A percentile compares a stretch with the other conserved stretches of the same genome.
phyloP scores from a whole-genome alignment of 2,797 vertebrate genomes.

The Sebastes reedi region DNA sequence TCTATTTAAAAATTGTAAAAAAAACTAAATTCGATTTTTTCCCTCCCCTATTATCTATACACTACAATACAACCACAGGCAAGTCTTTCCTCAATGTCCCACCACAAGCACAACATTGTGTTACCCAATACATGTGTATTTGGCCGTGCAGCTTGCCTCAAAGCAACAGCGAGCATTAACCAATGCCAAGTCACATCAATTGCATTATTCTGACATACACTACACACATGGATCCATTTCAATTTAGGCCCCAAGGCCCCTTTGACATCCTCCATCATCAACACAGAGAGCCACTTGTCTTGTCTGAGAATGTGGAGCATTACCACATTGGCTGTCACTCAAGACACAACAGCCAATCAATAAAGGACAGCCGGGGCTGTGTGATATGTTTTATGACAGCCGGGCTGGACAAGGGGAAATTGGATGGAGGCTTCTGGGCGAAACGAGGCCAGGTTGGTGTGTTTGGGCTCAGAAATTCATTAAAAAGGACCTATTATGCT shows the following conservation, averaged over 20 bases:
- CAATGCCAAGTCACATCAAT: conserved; percentile 25
- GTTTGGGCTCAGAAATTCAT: background rate
- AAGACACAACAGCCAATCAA: conserved; percentile 61
- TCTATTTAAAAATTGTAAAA: no score
- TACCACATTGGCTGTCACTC: conserved; percentile 50
- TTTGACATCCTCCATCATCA: conserved; percentile 42
- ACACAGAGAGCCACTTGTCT: conserved; percentile 45
- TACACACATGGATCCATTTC: conserved; percentile 46
- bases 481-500: background rate
- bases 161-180: conserved; percentile 13
- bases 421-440: conserved; percentile 3
- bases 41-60: background rate
- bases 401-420: background rate
- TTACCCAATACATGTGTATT: background rate
- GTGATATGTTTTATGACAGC: conserved; percentile 9
- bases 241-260: conserved; percentile 42
- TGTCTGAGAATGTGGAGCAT: conserved; percentile 27
- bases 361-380: conserved; percentile 21
- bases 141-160: background rate
- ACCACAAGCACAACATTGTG: background rate
- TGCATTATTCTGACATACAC: conserved; percentile 24
- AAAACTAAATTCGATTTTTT: no score
- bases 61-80: background rate
- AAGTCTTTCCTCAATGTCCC: background rate
- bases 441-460: background rate